Conservation (phyloP, 2,888 invertebrate genomes). For the Melinopterus prodromus region DNA sequence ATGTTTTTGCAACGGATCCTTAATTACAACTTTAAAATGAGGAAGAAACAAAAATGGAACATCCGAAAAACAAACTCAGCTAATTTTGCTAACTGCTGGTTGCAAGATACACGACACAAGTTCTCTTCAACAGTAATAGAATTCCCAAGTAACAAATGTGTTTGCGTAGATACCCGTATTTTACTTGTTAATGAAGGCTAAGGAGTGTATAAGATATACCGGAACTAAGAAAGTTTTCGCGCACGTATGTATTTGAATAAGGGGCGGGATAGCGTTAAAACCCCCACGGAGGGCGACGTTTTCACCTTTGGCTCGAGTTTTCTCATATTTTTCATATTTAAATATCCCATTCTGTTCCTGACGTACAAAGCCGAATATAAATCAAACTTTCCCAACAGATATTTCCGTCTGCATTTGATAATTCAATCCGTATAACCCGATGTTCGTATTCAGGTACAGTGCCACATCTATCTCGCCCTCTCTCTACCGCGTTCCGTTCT, state of each 20-base stretch:
- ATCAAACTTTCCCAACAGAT: conserved; percentile 49
- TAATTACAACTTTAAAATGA: too few species aligned
- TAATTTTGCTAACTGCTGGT: too few species aligned
- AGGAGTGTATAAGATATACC: background rate
- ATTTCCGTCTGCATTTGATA: conserved; percentile 50
- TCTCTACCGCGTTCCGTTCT: conserved; percentile 42
- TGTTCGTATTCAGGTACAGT: conserved; percentile 49
- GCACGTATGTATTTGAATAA: background rate
- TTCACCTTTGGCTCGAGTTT: conserved; percentile 11
- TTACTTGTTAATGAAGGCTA: background rate
- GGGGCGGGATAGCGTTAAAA: background rate
- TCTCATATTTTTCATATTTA: conserved; percentile 40
- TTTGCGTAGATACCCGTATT: background rate
- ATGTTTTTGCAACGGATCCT: too few species aligned
- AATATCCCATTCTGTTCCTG: conserved; percentile 40
- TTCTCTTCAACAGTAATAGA: background rate
- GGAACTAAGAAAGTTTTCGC: background rate
- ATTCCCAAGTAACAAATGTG: background rate
- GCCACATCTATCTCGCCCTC: conserved; percentile 39
- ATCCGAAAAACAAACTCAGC: too few species aligned
- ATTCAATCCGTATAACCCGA: conserved; percentile 44
- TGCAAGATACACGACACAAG: background rate
- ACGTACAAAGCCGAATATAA: conserved; percentile 45
- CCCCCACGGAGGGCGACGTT: background rate
- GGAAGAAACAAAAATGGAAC: too few species aligned